Base-by-base conservation (phyloP, 2,113 vertebrate genomes). In the Tinamus guttatus region DNA sequence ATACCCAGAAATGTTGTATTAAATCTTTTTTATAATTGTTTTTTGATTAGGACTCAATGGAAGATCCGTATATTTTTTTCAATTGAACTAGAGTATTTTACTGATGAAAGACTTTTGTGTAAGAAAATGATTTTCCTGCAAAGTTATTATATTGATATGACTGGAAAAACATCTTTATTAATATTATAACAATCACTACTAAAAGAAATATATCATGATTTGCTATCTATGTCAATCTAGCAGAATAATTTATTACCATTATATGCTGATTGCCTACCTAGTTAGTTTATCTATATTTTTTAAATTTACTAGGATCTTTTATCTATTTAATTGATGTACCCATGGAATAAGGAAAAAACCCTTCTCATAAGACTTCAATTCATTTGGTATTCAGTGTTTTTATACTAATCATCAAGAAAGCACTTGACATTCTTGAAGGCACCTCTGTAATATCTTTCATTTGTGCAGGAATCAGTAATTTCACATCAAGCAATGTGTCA, bases 131-230 rank as follows among this genome's bases (percentile, higher is more conserved):
- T 32, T 81, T 76, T 80, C 43, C 43, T 88, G 70, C 22, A n/a
- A 80, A 83, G 18, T 45, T 25, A 28, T 73, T 64, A 15, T 24
- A 79, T 49, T 78, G 45, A 32, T 15, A 15, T 73, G 59, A 89
- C 64, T 70, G 93, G 38, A 5, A 77, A 87, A 95, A 92, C 22
- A 85, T 20, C 30, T 77, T 85, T 22, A 95, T 85, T 97, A 95
- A 91, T 58, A 22, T 16, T 80, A 16, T 75, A 90, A 79, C 63
- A 80, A 70, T 73, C 20, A 85, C 58, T 93, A 77, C 27, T 32
- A 41, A 43, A 79, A 83, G 4, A 81, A 71, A 90, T 82, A 56
- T 41, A 81, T 89, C 89, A 82, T 34, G 25, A 73, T 86, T 95
- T 87, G 22, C 40, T 81, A 73, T 14, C 56, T 43, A 78, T 45